Base-by-base conservation (phyloP, 2,113 vertebrate species). In the Salvelinus alpinus region DNA sequence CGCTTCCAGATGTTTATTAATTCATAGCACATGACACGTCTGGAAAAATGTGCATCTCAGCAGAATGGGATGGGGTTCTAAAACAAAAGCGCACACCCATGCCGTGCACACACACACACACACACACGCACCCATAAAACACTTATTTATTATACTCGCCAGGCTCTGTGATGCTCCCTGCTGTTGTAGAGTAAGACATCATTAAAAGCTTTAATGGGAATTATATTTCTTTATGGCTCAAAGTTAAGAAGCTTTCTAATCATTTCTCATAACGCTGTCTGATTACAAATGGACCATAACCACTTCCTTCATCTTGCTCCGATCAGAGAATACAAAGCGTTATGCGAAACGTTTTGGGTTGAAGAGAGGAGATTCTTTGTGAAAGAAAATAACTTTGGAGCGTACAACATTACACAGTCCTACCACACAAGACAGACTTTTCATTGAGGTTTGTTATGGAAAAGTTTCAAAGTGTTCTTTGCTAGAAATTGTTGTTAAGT, bases 1-100 rank as follows among this genome's bases (percentile, higher is more conserved):
- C n/a, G 29, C 38, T 29, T 62, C 47, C 54, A 70, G 74, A 62
- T 76, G 74, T 70, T 76, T 62, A 64, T 60, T 78, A 31, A 34
- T 62, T 44, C 38, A 44, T 44, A 44, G 38, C 38, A 44, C 38
- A 44, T 2, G 9, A 44, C 38, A 2, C 9, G 9, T 44, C 38
- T 11, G 38, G 38, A 44, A 44, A 44, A 44, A 44, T 44, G 2
- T 57, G 64, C 20, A 66, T 67, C 47, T 51, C 48, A 27, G 59
- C 60, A 64, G 60, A 64, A 64, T 73, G 51, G 65, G 59, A 73
- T 73, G 27, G 4, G 12, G 27, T 38, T 31, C 11, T 73, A 69
- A 78, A 78, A 72, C 71, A 27, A 57, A 66, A 13, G 14, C 20
- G 0, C 1, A 12, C 7, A 14, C 74, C 12, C 24, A 38, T 6